phyloP scores from a whole-genome alignment of 1,140 invertebrate genomes.

The Chironomus tepperi region DNA sequence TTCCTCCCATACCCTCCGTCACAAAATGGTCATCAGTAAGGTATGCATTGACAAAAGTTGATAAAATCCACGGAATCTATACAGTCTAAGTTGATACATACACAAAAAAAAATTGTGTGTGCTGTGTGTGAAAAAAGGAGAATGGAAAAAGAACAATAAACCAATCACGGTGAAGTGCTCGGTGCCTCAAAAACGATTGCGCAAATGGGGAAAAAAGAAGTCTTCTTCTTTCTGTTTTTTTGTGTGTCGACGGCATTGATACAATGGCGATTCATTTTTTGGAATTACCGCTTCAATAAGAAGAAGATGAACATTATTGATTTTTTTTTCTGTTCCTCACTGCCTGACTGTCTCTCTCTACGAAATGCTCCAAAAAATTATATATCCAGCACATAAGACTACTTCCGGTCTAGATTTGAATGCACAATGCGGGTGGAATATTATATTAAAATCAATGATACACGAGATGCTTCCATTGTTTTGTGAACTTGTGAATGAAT shows the following conservation, averaged over 20 bases:
- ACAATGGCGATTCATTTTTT: slow-evolving; percentile 5
- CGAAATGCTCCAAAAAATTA: background rate
- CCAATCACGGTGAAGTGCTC: slow-evolving; percentile 17
- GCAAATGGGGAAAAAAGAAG: background rate
- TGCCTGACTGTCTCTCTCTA: background rate
- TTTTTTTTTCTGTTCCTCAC: background rate
- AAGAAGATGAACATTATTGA: background rate
- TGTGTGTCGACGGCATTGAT: background rate
- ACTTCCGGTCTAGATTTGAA: background rate
- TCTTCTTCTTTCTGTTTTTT: background rate
- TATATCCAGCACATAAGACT: background rate
- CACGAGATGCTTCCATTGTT: too few species aligned
- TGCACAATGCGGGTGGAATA: background rate
- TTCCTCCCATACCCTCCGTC: too few species aligned
- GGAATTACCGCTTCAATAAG: too few species aligned
- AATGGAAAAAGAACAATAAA: slow-evolving; percentile 16
- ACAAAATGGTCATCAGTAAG: background rate
- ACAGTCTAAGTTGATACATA: background rate
- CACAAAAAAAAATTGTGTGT: background rate
- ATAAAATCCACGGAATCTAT: background rate
- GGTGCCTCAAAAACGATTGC: slow-evolving; percentile 12
- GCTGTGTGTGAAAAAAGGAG: background rate
- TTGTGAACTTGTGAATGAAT: too few species aligned
- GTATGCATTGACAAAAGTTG: background rate
- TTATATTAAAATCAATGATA: background rate